These are phyloP conservation scores for Drosophila austrosaltans DNA, from an alignment of 2,888 invertebrate genomes.

Conservation along the genomic window DNA sequence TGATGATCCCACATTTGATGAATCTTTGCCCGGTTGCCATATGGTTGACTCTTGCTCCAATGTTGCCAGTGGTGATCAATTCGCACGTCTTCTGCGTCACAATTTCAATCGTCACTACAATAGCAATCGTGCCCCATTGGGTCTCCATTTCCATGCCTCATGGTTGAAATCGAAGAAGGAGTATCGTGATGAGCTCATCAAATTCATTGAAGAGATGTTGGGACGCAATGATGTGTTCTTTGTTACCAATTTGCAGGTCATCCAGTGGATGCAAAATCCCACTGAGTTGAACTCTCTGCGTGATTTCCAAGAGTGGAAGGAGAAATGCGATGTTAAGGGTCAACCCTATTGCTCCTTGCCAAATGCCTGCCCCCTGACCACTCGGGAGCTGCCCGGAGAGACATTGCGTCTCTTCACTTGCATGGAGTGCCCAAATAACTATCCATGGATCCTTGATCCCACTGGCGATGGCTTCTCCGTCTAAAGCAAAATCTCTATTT, in stretches of 20 bases:
- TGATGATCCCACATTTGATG: constrained; percentile 96
- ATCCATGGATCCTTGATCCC: constrained; percentile 97
- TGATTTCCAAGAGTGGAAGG: constrained; percentile 98
- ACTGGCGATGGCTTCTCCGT: constrained; percentile 96
- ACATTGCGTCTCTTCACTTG: constrained; percentile 96
- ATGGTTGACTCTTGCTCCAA: constrained; percentile 97
- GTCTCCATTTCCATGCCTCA: constrained; percentile 96
- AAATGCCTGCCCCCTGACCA: constrained; percentile 94
- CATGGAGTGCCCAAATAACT: constrained; percentile 97
- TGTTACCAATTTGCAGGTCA: constrained; percentile 94
- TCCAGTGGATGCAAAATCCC: constrained; percentile 98
- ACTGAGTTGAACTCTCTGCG: constrained; percentile 93
- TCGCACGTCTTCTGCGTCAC: constrained; percentile 93
- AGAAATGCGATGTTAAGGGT: constrained; percentile 96
- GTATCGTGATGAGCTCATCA: constrained; percentile 94
- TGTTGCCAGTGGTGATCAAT: constrained; percentile 95
- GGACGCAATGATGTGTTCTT: constrained; percentile 96
- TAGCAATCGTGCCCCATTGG: constrained; percentile 96
- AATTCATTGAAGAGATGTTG: constrained; percentile 96
- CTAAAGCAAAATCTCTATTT: constrained; percentile 80
- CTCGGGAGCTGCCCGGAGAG: constrained; percentile 95
- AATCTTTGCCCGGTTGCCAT: constrained; percentile 96
- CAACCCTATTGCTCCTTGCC: constrained; percentile 96
- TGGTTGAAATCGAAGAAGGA: constrained; percentile 97
- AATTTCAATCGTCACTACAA: constrained; percentile 97